A percentile compares a stretch with the other conserved stretches of the same genome.
phyloP scores from a whole-genome alignment of 2,113 vertebrate species.

The Nymphicus hollandicus region DNA sequence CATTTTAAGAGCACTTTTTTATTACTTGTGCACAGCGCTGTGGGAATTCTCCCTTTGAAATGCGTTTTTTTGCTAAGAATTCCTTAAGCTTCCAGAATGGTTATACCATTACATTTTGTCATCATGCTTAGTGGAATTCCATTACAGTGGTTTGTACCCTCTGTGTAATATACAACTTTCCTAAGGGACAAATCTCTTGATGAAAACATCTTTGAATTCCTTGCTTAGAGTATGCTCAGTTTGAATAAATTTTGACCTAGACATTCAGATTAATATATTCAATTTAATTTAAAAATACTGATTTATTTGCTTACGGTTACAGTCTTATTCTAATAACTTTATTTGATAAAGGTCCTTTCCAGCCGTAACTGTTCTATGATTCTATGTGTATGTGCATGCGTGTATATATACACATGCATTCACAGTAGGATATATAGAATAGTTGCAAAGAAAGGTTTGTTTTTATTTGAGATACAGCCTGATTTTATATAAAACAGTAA shows the following conservation, averaged over 20 bases:
- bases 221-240: not conserved
- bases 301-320: not conserved
- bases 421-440: not conserved
- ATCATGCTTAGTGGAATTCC: not conserved
- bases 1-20: not conserved
- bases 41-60: not conserved
- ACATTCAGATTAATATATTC: not conserved
- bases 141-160: not conserved
- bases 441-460: not conserved
- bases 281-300: not conserved
- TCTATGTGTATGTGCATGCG: not conserved
- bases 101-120: not conserved
- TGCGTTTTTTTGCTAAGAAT: not conserved
- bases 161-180: not conserved
- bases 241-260: not conserved
- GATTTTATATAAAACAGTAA: not conserved
- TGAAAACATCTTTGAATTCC: not conserved
- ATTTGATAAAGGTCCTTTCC: not conserved
- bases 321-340: not conserved
- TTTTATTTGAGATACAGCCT: not conserved
- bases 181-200: not conserved
- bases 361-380: not conserved
- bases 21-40: not conserved
- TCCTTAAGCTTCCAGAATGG: not conserved
- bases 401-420: not conserved